Base-by-base conservation (phyloP, 2,888 invertebrate genomes). In the Gerris lacustris region DNA sequence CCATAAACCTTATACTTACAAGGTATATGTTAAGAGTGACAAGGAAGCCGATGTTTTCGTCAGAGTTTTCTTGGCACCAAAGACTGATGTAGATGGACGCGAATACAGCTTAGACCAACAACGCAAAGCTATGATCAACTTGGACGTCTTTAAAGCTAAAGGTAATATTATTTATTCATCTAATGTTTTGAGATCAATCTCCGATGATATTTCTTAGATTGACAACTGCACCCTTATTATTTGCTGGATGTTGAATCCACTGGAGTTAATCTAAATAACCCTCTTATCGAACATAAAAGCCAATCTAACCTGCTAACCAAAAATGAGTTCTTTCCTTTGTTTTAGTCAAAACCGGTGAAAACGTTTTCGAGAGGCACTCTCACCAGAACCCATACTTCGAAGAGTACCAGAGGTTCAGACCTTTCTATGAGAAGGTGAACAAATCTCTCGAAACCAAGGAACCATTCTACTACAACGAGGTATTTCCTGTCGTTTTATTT, bases 21-120 rank as follows among this genome's bases (percentile, higher is more conserved):
- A 83, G 31, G 75, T 87, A 67, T 82, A 83, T 67, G 81, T 88
- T 43, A 75, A 81, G n/a, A 86, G 86, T 47, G 84, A 86, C 76
- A 84, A 85, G 75, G 77, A 82, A 17, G 82, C 81, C 6, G 84
- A 86, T 77, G 84, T 84, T 74, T 85, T 88, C 15, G 84, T 90
- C 5, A 86, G 87, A 73, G 80, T 87, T 5, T 89, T 85, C 83
- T 79, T 89, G 74, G 89, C 88, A 78, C 90, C 90, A 1, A 88
- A 88, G 79, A 83, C 84, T 77, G 87, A 89, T 77, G 82, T 86
- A 68, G 84, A 86, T 75, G 81, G 88, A 75, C 84, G 85, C 74
- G 78, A 78, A 7, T 69, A 76, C 63, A 73, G 73, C 64, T 70
- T 77, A 44, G 72, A 76, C n/a, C 76, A 77, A 68, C 74, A 74